Percentiles rank a stretch among this genome's conserved stretches.
Conservation (phyloP, 2,888 invertebrate genomes). For the Odontothrips loti region DNA sequence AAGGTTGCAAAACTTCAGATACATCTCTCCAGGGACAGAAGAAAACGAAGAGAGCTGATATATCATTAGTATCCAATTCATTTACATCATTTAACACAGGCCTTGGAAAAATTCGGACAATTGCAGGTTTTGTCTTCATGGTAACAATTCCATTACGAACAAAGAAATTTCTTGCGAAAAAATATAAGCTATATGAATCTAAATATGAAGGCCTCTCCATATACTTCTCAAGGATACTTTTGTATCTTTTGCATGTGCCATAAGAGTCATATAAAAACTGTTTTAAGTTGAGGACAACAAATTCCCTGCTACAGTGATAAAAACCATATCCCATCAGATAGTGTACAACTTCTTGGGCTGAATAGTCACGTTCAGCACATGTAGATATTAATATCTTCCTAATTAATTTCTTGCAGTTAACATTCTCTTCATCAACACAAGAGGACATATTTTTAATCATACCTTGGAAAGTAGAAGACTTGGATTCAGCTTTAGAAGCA, state of each 20-base stretch:
- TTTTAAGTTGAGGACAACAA: constrained; percentile 27
- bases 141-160: neutral
- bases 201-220: neutral
- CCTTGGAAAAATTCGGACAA: neutral
- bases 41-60: neutral
- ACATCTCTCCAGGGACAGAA: neutral
- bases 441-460: constrained; percentile 30
- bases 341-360: constrained; percentile 34
- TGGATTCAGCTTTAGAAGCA: no score
- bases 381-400: constrained; percentile 33
- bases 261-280: neutral
- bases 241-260: neutral
- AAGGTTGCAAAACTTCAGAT: no score
- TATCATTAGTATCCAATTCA: neutral
- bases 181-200: neutral
- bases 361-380: constrained; percentile 34
- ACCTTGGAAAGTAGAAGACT: constrained; percentile 33
- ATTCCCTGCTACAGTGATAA: neutral
- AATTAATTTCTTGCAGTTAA: constrained; percentile 29
- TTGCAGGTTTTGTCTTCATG: neutral
- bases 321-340: constrained; percentile 32
- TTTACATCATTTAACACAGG: neutral
- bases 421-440: constrained; percentile 1
- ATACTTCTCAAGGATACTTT: neutral
- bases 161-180: neutral